phyloP scores from a whole-genome alignment of 2,888 invertebrate genomes.

The Coelogynopora nodosa region DNA sequence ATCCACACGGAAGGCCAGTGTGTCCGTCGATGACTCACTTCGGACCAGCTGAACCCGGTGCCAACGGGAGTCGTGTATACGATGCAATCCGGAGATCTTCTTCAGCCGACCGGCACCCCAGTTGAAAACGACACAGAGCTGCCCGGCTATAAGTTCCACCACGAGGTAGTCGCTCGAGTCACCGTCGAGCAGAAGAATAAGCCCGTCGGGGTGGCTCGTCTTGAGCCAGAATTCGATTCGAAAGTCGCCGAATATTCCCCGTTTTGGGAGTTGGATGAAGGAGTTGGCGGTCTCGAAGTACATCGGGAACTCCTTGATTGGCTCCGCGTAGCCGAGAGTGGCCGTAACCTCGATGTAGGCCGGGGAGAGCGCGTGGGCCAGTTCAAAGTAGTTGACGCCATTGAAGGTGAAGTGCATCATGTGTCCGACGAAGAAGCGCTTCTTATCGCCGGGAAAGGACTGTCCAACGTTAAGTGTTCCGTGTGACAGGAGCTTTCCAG shows the following conservation, averaged over 20 bases:
- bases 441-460: not conserved
- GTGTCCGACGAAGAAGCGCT: conserved; percentile 26
- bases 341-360: conserved; percentile 38
- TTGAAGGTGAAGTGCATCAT: conserved; percentile 43
- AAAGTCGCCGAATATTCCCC: conserved; percentile 35
- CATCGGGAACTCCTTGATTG: conserved; percentile 35
- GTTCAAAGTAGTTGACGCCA: conserved; percentile 39
- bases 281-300: conserved; percentile 16
- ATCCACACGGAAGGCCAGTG: not conserved
- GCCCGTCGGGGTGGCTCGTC: not conserved
- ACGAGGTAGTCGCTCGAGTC: not conserved
- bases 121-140: not conserved
- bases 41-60: not conserved
- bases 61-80: not conserved
- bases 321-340: conserved; percentile 18
- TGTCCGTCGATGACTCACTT: not conserved
- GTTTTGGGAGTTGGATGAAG: conserved; percentile 18
- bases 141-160: not conserved
- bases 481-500: conserved; percentile 30
- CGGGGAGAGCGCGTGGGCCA: conserved; percentile 28
- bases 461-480: conserved; percentile 2
- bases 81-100: not conserved
- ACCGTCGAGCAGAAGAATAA: conserved; percentile 18
- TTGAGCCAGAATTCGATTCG: conserved; percentile 35
- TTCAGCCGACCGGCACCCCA: not conserved